These are phyloP conservation scores for Myotis pilosus DNA, from an alignment of 2,797 vertebrate species.

Conservation along the genomic window DNA sequence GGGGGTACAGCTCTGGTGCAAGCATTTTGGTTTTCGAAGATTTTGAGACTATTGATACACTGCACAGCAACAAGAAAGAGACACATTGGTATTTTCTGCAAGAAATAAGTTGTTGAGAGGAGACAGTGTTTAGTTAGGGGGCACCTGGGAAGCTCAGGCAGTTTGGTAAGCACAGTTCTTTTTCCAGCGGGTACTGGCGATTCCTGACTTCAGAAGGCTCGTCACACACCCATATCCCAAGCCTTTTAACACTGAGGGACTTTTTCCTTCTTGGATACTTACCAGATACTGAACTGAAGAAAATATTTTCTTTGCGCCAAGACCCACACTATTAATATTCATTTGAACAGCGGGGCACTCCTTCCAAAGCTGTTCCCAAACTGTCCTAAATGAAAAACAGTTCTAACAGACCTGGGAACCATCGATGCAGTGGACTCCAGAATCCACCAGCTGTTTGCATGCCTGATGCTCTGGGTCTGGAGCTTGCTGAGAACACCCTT, in stretches of 20 bases:
- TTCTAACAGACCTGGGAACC: slow-evolving; percentile 55
- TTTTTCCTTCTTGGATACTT: neutral
- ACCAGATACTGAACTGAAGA: slow-evolving; percentile 17
- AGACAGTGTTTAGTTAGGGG: neutral
- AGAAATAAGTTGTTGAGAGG: neutral
- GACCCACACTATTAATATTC: slow-evolving; percentile 46
- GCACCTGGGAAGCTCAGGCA: neutral
- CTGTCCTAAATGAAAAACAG: slow-evolving; percentile 64
- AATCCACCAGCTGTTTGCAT: slow-evolving; percentile 57
- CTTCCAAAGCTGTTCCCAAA: slow-evolving; percentile 51
- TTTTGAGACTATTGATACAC: neutral
- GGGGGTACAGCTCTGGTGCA: neutral
- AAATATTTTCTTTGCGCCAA: slow-evolving; percentile 35
- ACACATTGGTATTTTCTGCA: neutral
- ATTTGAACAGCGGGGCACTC: slow-evolving; percentile 28
- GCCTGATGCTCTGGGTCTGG: neutral
- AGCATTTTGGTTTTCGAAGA: neutral
- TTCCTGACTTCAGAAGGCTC: neutral
- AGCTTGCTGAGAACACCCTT: neutral
- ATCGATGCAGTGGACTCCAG: neutral
- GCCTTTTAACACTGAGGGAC: neutral
- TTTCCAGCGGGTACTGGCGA: neutral
- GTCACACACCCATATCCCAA: neutral
- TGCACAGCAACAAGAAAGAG: neutral
- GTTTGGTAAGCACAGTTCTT: neutral